These are phyloP conservation scores for Rhinoptilus africanus DNA, from an alignment of 2,113 vertebrate genomes.

Conservation along the genomic window DNA sequence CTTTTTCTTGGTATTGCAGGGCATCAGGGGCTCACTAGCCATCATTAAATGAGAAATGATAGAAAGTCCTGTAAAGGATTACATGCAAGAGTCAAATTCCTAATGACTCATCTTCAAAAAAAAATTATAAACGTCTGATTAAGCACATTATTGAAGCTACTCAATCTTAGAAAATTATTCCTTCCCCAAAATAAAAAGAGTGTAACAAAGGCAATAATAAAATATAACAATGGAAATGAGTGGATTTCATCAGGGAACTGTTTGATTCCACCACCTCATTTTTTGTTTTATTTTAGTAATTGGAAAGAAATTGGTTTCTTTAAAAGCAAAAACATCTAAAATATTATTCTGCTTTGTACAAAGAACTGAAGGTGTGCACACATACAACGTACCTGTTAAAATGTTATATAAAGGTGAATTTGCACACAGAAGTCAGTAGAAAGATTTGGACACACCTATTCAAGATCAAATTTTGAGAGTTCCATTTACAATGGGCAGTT, in stretches of 20 bases:
- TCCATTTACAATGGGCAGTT: background rate
- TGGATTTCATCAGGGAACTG: background rate
- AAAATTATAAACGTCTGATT: background rate
- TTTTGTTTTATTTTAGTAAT: background rate
- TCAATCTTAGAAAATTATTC: background rate
- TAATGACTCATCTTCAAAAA: conserved; percentile 6
- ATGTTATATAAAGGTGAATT: background rate
- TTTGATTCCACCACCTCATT: background rate
- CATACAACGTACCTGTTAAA: background rate
- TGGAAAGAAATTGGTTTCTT: background rate
- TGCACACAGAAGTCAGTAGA: background rate
- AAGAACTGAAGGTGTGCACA: background rate
- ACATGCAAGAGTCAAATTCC: background rate
- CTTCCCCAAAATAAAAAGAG: background rate
- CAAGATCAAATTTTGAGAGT: background rate
- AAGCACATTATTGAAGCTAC: background rate
- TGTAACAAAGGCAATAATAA: background rate
- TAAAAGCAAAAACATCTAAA: background rate
- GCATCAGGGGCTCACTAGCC: background rate
- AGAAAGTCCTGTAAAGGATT: background rate
- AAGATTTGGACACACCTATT: background rate
- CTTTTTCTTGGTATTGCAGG: background rate
- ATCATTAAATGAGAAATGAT: background rate
- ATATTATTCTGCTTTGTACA: background rate
- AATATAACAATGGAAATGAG: background rate